These are phyloP conservation scores for Sarotherodon lohbergeri DNA, from an alignment of 2,113 vertebrate species.

Conservation along the genomic window DNA sequence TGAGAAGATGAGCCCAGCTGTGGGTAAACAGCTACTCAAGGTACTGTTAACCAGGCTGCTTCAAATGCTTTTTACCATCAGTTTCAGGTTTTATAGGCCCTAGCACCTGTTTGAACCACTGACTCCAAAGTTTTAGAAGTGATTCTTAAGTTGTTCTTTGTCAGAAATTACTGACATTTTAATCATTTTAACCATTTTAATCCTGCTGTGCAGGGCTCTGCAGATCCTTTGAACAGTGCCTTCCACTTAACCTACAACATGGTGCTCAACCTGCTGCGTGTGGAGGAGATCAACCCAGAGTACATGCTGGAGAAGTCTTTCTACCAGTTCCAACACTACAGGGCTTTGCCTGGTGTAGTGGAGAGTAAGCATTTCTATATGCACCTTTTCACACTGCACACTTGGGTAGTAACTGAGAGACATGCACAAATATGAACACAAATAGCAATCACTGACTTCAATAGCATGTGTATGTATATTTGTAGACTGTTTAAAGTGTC, in stretches of 20 bases:
- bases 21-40: slow-evolving; percentile 97
- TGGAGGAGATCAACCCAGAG: slow-evolving; percentile 98
- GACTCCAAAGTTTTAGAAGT: not conserved
- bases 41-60: slow-evolving; percentile 47
- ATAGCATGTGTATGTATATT: not conserved
- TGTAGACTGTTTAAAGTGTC: not conserved
- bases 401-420: not conserved
- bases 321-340: slow-evolving; percentile 98
- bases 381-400: not conserved
- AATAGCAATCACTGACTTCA: not conserved
- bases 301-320: slow-evolving; percentile 99
- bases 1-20: slow-evolving; percentile 95
- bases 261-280: slow-evolving; percentile 94
- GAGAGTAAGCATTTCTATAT: slow-evolving; percentile 80
- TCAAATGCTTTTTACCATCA: not conserved
- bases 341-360: slow-evolving; percentile 92
- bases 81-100: not conserved
- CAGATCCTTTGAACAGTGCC: slow-evolving; percentile 95
- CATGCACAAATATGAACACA: not conserved
- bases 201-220: slow-evolving; percentile 75
- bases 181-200: not conserved
- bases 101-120: not conserved
- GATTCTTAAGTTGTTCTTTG: not conserved
- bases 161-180: not conserved
- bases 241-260: slow-evolving; percentile 99